These are phyloP conservation scores for Corydoras maculifer DNA, from an alignment of 2,113 vertebrate species.

Conservation along the genomic window DNA sequence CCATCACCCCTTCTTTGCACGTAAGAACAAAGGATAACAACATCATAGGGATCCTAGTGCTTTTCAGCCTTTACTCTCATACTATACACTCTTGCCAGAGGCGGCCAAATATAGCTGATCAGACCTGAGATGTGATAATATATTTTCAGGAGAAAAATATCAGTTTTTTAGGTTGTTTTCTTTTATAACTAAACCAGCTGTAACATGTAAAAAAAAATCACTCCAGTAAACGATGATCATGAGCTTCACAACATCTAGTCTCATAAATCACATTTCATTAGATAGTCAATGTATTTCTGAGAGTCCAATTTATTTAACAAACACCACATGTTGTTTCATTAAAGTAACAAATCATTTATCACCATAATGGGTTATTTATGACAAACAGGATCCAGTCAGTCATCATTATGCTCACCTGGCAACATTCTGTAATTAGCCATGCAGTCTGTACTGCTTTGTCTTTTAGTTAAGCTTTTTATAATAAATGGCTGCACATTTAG, in stretches of 20 bases:
- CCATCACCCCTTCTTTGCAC: too few relatives aligned
- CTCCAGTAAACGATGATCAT: background rate
- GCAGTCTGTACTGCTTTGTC: background rate
- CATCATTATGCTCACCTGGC: constrained; percentile 16
- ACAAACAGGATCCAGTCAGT: background rate
- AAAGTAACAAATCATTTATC: constrained; percentile 17
- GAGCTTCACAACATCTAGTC: background rate
- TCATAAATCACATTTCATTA: constrained; percentile 17
- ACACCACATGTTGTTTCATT: background rate
- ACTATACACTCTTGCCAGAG: too few relatives aligned
- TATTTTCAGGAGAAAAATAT: too few relatives aligned
- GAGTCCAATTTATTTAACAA: constrained; percentile 8
- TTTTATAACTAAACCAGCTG: too few relatives aligned
- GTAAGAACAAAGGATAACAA: too few relatives aligned
- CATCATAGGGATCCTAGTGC: too few relatives aligned
- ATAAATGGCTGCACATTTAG: too few relatives aligned
- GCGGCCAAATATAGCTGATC: too few relatives aligned
- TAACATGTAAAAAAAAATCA: too few relatives aligned
- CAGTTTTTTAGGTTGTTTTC: too few relatives aligned
- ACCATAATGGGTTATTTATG: constrained; percentile 19
- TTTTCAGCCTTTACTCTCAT: too few relatives aligned
- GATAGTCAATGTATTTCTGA: background rate
- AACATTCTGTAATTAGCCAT: constrained; percentile 3
- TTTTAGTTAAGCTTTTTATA: background rate
- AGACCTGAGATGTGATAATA: too few relatives aligned